Evolutionary conservation across 2,797 vertebrate genomes (phyloP).

Genomic region (Hippopotamyrus pictus): DNA sequence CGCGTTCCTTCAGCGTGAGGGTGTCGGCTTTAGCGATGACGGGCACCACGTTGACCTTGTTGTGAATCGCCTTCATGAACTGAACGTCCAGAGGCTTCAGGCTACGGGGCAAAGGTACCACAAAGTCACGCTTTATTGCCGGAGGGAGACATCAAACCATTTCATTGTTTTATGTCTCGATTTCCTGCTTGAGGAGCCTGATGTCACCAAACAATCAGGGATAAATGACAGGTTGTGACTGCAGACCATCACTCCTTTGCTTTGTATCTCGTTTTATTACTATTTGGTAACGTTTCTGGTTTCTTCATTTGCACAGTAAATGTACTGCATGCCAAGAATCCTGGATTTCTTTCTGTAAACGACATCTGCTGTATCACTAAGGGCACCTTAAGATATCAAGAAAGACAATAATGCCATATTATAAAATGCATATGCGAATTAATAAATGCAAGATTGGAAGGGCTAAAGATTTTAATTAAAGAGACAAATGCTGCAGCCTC

Average conservation of each 20-base stretch:
- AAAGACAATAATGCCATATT: background rate
- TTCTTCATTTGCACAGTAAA: background rate
- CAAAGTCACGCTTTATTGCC: background rate
- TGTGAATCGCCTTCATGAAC: slow-evolving; percentile 99
- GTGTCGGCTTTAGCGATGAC: slow-evolving; percentile 98
- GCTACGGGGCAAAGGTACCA: slow-evolving; percentile 48
- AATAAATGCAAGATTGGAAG: background rate
- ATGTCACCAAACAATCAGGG: background rate
- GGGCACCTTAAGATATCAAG: background rate
- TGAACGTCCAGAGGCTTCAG: slow-evolving; percentile 93
- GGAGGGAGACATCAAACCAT: background rate
- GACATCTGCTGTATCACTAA: background rate
- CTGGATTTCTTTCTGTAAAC: background rate
- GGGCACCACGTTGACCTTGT: slow-evolving; percentile 96
- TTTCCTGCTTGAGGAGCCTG: background rate
- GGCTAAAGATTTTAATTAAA: background rate
- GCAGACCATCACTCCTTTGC: background rate
- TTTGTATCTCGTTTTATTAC: background rate
- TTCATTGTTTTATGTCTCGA: background rate
- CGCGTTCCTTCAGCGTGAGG: slow-evolving; percentile 85
- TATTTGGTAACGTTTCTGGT: background rate
- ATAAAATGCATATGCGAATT: background rate
- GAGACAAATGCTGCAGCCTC: background rate
- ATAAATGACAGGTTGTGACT: background rate
- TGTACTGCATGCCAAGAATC: background rate